Evolutionary conservation across 2,113 vertebrate genomes (phyloP), one percentile per base, ranked within the genome.

Genomic region (Entomyzon cyanotis): DNA sequence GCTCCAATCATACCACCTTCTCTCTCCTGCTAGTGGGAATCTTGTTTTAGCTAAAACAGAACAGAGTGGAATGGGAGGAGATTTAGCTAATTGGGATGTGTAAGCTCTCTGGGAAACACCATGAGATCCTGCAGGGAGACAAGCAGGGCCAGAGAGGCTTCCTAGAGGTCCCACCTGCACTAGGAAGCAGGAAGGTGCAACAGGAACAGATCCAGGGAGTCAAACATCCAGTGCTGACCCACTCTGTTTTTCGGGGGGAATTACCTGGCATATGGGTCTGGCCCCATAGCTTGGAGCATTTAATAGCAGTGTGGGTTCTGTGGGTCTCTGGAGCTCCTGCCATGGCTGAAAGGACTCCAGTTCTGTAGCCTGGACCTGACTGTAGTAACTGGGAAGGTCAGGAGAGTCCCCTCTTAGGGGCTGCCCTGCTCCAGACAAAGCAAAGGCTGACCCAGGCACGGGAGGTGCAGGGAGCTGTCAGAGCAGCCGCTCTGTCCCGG

Each of bases 391-490:
- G 56, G 28, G 47, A 49, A 31, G 49, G 65, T 79, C 44, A 30
- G 55, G 25, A 75, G 24, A 59, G 60, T n/a, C 35, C 16, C 42
- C 39, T 67, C 33, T 30, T 4, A 81, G 50, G 53, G n/a, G n/a
- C 39, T 65, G 33, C 73, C 35, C 63, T 70, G 63, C 89, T 87
- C 56, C 81, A 64, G 25, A 59, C 21, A 27, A 63, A 70, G 18
- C 31, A 33, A 74, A 42, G 0, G 0, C 56, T 4, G 0, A 3
- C 30, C 15, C 15, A 53, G 49, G 63, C 44, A 28, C 3, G 23
- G 55, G 17, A 58, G 8, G 63, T 24, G 19, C 64, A 75, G 65
- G 60, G 75, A 84, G 73, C 84, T 41, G 35, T 56, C 63, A 60
- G 22, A 73, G 53, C 63, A 76, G 59, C 75, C 58, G 59, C 84